These are phyloP conservation scores for Tachysurus fulvidraco DNA, from an alignment of 2,113 vertebrate genomes.

Conservation along the genomic window DNA sequence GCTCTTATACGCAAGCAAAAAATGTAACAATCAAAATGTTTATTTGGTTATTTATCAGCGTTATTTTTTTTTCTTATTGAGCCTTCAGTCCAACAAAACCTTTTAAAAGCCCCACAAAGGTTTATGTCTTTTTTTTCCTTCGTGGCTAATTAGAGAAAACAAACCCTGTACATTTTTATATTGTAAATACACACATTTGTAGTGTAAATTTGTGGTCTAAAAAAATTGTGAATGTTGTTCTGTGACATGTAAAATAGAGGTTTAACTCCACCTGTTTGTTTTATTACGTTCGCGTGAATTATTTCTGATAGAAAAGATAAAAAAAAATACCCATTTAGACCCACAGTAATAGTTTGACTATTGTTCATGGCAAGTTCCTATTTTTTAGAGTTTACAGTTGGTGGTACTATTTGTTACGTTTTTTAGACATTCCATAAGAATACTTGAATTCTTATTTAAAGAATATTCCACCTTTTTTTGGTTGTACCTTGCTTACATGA, in stretches of 20 bases:
- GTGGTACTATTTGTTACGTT: constrained; percentile 89
- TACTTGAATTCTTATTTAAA: constrained; percentile 99
- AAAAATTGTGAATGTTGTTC: constrained; percentile 95
- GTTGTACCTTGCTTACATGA: constrained; percentile 89
- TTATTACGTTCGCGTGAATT: constrained; percentile 76
- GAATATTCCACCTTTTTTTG: constrained; percentile 84
- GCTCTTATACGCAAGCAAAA: constrained; percentile 54
- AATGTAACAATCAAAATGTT: constrained; percentile 58
- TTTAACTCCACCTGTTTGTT: constrained; percentile 74
- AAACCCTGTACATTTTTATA: constrained; percentile 84
- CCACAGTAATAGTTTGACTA: constrained; percentile 82
- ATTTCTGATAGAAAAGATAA: constrained; percentile 72
- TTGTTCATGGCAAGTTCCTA: constrained; percentile 84
- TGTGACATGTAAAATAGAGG: constrained; percentile 92
- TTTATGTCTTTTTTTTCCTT: constrained; percentile 59
- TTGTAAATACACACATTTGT: constrained; percentile 86
- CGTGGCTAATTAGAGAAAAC: constrained; percentile 57
- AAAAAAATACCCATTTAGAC: constrained; percentile 72
- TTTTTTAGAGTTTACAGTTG: constrained; percentile 95
- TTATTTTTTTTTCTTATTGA: constrained; percentile 24
- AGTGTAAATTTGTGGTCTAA: constrained; percentile 94
- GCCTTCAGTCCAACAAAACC: constrained; percentile 37
- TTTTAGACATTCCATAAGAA: constrained; percentile 96
- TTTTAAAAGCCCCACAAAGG: constrained; percentile 42
- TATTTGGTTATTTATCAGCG: constrained; percentile 57